Evolutionary conservation across 2,797 vertebrate species (phyloP).

Genomic region (Anabacerthia variegaticeps): DNA sequence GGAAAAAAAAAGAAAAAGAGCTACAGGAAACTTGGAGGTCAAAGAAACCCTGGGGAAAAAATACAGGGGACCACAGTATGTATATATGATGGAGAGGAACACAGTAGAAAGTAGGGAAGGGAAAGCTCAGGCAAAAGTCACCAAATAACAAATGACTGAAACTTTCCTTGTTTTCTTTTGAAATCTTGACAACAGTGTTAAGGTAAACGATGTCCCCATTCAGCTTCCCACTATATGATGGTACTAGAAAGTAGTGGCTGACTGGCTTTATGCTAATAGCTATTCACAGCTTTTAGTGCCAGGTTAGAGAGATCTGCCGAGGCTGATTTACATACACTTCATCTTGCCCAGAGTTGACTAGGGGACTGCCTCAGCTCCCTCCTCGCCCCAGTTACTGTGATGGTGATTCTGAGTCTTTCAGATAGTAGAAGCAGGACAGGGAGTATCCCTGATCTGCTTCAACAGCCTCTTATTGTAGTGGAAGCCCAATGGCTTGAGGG

Average conservation of each 20-base stretch:
- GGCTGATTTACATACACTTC: neutral
- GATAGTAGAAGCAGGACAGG: neutral
- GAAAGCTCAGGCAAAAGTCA: neutral
- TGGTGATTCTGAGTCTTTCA: neutral
- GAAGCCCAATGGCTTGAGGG: neutral
- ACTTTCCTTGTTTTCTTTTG: neutral
- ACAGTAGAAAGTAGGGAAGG: neutral
- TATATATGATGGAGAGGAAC: neutral
- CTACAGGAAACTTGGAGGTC: neutral
- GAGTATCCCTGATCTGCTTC: neutral
- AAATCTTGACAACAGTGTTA: neutral
- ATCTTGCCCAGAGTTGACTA: neutral
- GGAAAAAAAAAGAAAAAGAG: neutral
- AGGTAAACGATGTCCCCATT: neutral
- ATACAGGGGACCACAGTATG: accelerated
- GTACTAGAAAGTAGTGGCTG: neutral
- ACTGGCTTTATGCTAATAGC: neutral
- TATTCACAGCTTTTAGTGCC: neutral
- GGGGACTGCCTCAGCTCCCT: neutral
- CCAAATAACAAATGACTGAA: neutral
- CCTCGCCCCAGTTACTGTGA: neutral
- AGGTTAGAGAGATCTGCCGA: neutral
- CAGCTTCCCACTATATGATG: neutral
- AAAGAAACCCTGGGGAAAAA: neutral
- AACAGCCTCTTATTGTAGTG: neutral